A percentile compares a stretch with the other conserved stretches of the same genome.
phyloP scores from a whole-genome alignment of 2,888 invertebrate species.

The Eupithecia subfuscata region DNA sequence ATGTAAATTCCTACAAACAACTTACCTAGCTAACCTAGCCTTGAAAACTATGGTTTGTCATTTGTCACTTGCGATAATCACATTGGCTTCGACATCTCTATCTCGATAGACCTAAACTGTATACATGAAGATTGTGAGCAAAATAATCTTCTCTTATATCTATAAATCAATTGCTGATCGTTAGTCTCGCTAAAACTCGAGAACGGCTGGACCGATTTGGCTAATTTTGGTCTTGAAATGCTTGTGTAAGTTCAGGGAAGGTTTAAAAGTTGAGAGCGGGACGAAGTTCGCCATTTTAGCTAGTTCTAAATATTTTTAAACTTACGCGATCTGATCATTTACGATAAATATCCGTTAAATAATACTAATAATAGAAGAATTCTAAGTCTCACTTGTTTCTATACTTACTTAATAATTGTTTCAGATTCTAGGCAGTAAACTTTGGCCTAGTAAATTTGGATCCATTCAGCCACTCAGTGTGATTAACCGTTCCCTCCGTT shows the following conservation, averaged over 20 bases:
- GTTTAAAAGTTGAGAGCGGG: too few species aligned
- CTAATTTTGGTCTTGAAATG: too few species aligned
- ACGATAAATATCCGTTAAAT: too few species aligned
- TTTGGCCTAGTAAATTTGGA: too few species aligned
- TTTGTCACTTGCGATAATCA: background rate
- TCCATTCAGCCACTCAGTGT: background rate
- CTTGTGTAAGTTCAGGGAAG: too few species aligned
- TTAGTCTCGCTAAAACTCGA: too few species aligned
- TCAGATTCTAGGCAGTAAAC: background rate
- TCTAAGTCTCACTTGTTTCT: background rate
- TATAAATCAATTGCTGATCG: too few species aligned
- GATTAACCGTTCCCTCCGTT: background rate
- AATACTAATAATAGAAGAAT: too few species aligned
- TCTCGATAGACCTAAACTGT: background rate
- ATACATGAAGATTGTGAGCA: background rate
- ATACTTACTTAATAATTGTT: background rate
- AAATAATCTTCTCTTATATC: too few species aligned
- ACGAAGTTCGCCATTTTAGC: too few species aligned
- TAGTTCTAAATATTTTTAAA: background rate
- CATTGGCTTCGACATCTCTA: background rate
- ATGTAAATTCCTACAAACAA: background rate
- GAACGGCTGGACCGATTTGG: too few species aligned
- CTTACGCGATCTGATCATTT: too few species aligned
- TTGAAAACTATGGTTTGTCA: conserved; percentile 6
- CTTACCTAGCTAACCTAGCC: background rate